phyloP scores from a whole-genome alignment of 2,797 vertebrate genomes.

The Macropodus opercularis region DNA sequence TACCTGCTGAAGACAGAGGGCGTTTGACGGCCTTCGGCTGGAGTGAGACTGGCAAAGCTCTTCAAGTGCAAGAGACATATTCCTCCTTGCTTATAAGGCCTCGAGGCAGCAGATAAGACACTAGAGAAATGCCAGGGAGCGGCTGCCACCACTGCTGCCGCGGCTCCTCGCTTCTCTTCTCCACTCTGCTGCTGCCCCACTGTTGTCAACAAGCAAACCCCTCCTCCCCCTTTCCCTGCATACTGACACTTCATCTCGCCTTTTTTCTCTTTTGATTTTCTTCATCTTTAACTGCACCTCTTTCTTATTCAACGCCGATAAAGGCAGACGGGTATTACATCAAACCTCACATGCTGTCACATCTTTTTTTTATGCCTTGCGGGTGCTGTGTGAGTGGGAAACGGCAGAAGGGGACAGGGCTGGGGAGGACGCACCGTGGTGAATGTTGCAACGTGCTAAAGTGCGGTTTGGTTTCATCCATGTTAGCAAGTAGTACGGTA shows the following conservation, averaged over 20 bases:
- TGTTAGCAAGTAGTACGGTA: slow-evolving; percentile 1
- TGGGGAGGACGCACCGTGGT: not conserved
- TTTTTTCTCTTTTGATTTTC: slow-evolving; percentile 10
- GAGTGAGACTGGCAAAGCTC: slow-evolving; percentile 17
- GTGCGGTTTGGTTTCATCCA: slow-evolving; percentile 2
- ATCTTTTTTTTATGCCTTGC: slow-evolving; percentile 30
- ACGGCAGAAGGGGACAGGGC: not conserved
- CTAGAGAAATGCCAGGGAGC: slow-evolving; percentile 40
- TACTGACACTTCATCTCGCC: slow-evolving; percentile 17
- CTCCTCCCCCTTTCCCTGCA: slow-evolving; percentile 6
- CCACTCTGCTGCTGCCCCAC: slow-evolving; percentile 7
- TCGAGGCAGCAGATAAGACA: slow-evolving; percentile 19
- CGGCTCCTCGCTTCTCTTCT: slow-evolving; percentile 12
- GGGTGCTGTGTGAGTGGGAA: slow-evolving; percentile 1
- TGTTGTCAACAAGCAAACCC: slow-evolving; percentile 20
- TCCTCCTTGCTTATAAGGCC: slow-evolving; percentile 32
- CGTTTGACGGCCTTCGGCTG: slow-evolving; percentile 26
- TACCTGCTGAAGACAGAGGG: not conserved
- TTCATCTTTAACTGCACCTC: slow-evolving; percentile 13
- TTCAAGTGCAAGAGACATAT: slow-evolving; percentile 14
- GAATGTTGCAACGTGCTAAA: not conserved
- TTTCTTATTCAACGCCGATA: slow-evolving; percentile 21
- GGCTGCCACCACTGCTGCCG: slow-evolving; percentile 3
- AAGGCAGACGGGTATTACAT: slow-evolving; percentile 39
- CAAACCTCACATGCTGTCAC: slow-evolving; percentile 41